phyloP scores from a whole-genome alignment of 2,797 vertebrate genomes.

The Taenioides sp. region DNA sequence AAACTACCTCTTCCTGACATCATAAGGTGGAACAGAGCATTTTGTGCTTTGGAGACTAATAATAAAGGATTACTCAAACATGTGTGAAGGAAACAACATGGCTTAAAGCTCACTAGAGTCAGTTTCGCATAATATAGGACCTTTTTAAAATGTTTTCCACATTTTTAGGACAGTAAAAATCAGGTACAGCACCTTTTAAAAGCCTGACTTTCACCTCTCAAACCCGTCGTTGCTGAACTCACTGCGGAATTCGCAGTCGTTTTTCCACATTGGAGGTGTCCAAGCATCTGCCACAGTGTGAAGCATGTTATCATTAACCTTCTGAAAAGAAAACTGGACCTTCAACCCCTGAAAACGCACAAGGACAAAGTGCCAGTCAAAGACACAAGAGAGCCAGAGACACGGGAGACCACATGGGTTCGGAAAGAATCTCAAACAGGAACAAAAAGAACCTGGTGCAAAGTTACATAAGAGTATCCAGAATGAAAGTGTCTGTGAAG shows the following conservation, averaged over 20 bases:
- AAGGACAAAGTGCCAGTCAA: conserved; percentile 50
- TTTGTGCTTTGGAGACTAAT: too few relatives aligned
- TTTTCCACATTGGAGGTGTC: conserved; percentile 62
- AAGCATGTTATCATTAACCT: conserved; percentile 65
- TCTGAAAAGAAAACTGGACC: conserved; percentile 58
- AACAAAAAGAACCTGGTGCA: conserved; percentile 30
- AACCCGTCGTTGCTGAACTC: conserved; percentile 42
- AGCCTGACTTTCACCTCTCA: conserved; percentile 23
- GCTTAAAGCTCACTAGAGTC: too few relatives aligned
- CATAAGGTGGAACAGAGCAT: too few relatives aligned
- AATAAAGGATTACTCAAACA: too few relatives aligned
- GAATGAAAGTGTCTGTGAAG: conserved; percentile 34
- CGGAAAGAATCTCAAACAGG: conserved; percentile 45
- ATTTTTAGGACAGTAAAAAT: too few relatives aligned
- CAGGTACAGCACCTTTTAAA: too few relatives aligned
- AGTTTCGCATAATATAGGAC: too few relatives aligned
- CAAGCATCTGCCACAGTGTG: conserved; percentile 64
- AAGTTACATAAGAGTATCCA: conserved; percentile 33
- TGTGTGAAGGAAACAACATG: too few relatives aligned
- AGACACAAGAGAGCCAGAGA: conserved; percentile 41
- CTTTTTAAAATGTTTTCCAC: too few relatives aligned
- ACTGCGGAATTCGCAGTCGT: conserved; percentile 47
- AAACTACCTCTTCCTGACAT: too few relatives aligned
- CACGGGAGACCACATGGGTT: conserved; percentile 30
- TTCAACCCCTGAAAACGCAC: conserved; percentile 32